Percentiles rank a stretch among this genome's conserved stretches.
Conservation (phyloP, 2,797 vertebrate genomes). For the Sebastes diploproa region DNA sequence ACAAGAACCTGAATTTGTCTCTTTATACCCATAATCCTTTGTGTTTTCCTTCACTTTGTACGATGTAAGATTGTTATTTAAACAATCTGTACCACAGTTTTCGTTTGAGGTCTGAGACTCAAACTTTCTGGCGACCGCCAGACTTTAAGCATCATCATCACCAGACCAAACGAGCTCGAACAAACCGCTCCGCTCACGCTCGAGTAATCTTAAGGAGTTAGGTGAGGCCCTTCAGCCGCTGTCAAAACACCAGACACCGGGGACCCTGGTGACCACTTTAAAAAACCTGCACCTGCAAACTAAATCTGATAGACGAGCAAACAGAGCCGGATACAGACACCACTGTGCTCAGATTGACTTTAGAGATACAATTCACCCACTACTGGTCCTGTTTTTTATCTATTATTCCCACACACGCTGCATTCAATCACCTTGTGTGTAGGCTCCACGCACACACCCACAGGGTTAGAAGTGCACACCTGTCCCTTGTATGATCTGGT, state of each 20-base stretch:
- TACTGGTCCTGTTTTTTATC: constrained; percentile 15
- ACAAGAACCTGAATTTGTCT: not conserved
- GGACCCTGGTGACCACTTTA: constrained; percentile 17
- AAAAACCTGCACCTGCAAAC: constrained; percentile 34
- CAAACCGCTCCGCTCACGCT: constrained; percentile 9
- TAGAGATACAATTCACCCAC: constrained; percentile 44
- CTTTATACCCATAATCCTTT: not conserved
- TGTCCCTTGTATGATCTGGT: constrained; percentile 52
- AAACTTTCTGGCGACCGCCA: not conserved
- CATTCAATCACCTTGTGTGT: constrained; percentile 4
- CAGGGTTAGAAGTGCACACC: constrained; percentile 20
- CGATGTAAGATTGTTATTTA: not conserved
- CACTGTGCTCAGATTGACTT: constrained; percentile 14
- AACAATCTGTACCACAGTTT: not conserved
- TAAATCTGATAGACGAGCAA: constrained; percentile 43
- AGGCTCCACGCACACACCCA: not conserved
- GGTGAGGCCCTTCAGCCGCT: constrained; percentile 21
- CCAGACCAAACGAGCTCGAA: constrained; percentile 23
- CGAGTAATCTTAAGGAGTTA: constrained; percentile 27
- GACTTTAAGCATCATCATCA: not conserved
- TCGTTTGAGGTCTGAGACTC: not conserved
- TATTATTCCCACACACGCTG: not conserved
- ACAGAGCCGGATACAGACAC: constrained; percentile 45
- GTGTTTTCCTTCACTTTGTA: not conserved
- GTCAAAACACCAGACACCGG: constrained; percentile 38